Evolutionary conservation across 2,797 vertebrate species (phyloP), one percentile per base, ranked within the genome.

Genomic region (Gambusia yucatana): DNA sequence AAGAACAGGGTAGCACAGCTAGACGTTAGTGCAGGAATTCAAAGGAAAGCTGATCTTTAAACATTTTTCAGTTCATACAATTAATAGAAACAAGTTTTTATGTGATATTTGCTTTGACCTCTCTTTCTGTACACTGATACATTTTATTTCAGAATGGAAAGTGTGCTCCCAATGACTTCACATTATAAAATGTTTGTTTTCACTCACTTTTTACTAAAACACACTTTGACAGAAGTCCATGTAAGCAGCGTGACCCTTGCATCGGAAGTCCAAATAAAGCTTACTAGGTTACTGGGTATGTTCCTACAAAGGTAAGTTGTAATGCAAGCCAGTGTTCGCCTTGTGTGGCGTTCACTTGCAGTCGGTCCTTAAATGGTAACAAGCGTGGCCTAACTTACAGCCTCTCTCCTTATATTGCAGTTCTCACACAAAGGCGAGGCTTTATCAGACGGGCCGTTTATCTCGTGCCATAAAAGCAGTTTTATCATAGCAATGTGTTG

Each of bases 391-490:
- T 44, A 46, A 70, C 46, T 16, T 5, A 17, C 14, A 30, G 2
- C 9, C 55, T 20, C 17, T 44, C 30, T 50, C 6, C 22, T 48
- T 39, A 47, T 25, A 33, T 46, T 25, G 57, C 41, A 13, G 57
- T 46, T 75, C 6, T 57, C 4, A 30, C 41, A 6, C 3, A 1
- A 73, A 41, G 10, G 25, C 41, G 25, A 6, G 17, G 47, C 47
- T 55, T 82, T 81, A 77, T 81, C 73, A 77, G 13, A 41, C 6
- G 6, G 16, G 25, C 41, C 0, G 11, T 46, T 70, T 70, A 46
- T 28, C 25, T 70, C 22, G 25, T 5, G 30, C 55, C 16, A 75
- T 2, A 0, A 2, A 57, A 33, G 14, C 25, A 46, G 8, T 78
- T 69, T 69, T 25, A 65, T 82, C 33, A 44, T n/a, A 48, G 25